phyloP scores from a whole-genome alignment of 2,113 vertebrate genomes.

The Melanocharis versteri region DNA sequence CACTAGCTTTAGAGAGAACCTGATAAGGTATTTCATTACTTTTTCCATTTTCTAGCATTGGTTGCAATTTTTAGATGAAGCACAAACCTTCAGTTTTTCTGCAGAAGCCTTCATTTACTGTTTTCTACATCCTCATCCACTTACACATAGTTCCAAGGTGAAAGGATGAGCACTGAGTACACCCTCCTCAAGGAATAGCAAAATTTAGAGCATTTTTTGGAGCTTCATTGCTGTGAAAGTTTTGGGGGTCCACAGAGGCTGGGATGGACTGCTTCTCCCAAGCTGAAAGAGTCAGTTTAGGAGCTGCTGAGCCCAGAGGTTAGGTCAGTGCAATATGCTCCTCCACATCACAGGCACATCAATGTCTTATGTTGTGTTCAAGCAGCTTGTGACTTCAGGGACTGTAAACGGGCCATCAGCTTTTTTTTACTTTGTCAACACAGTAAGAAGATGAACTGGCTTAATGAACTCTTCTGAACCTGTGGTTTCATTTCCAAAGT shows the following conservation, averaged over 20 bases:
- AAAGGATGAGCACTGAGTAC: background rate
- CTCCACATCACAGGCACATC: background rate
- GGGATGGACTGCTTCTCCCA: background rate
- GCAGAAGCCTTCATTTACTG: background rate
- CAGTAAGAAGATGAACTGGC: background rate
- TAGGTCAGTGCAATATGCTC: background rate
- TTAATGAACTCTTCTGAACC: background rate
- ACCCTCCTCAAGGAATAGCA: rapidly evolving
- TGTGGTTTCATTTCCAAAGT: background rate
- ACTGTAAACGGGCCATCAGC: rapidly evolving
- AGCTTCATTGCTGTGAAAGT: background rate
- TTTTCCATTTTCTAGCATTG: background rate
- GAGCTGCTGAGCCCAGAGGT: background rate
- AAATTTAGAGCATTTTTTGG: background rate
- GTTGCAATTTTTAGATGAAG: background rate
- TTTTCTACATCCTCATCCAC: background rate
- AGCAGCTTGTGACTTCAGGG: background rate
- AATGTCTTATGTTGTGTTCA: background rate
- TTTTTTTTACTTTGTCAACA: background rate
- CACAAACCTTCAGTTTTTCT: background rate
- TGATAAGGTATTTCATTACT: background rate
- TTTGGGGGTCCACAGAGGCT: background rate
- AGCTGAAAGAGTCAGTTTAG: background rate
- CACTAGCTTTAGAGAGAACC: background rate
- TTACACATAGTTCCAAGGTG: background rate